Evolutionary conservation across 2,113 vertebrate genomes (phyloP).

Genomic region (Xiphias gladius): DNA sequence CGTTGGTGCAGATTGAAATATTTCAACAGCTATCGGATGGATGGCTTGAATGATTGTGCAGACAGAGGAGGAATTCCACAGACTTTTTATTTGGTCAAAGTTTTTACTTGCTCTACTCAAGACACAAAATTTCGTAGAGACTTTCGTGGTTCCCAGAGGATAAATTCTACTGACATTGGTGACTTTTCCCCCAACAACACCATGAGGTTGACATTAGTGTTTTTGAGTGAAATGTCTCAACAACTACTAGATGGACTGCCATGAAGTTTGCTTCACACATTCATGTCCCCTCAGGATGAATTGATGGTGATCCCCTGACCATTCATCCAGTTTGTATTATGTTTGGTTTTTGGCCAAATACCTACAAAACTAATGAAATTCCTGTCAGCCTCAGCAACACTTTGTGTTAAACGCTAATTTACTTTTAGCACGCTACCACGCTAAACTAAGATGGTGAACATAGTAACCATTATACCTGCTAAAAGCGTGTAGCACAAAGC

Average conservation of each 20-base stretch:
- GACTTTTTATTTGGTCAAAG: not conserved
- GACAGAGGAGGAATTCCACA: not conserved
- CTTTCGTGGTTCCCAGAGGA: not conserved
- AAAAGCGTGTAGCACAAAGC: not conserved
- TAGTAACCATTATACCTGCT: not conserved
- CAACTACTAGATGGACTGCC: not conserved
- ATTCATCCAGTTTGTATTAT: not conserved
- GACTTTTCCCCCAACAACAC: not conserved
- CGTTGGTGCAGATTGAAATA: not conserved
- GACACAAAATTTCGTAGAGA: too few relatives aligned
- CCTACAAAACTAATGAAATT: not conserved
- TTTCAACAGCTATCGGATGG: not conserved
- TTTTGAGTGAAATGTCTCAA: not conserved
- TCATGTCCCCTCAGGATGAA: not conserved
- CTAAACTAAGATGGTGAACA: conserved; percentile 3
- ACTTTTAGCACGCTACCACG: not conserved
- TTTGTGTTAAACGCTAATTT: not conserved
- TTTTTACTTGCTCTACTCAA: not conserved
- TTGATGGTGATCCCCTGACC: too few relatives aligned
- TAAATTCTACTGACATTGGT: not conserved
- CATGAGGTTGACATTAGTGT: not conserved
- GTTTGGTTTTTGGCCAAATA: not conserved
- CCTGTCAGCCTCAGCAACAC: not conserved
- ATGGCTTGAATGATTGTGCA: not conserved
- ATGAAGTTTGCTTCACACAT: not conserved